A percentile compares a stretch with the other conserved stretches of the same genome.
Conservation (phyloP, 2,888 invertebrate genomes). For the Rhyacophila evoluta region DNA sequence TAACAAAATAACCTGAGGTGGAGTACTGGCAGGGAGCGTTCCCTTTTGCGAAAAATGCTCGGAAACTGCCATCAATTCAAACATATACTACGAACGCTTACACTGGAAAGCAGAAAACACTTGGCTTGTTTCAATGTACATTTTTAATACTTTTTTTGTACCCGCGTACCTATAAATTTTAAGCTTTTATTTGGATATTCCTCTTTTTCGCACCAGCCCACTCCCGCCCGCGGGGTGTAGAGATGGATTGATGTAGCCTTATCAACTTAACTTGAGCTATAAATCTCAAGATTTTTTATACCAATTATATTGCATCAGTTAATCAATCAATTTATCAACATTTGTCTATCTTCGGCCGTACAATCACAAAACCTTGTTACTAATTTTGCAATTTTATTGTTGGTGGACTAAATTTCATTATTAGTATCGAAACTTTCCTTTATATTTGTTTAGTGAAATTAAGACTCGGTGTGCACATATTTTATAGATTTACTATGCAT, state of each 20-base stretch:
- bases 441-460: too few species aligned
- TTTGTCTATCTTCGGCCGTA: too few species aligned
- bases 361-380: too few species aligned
- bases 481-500: too few species aligned
- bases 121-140: conserved; percentile 40
- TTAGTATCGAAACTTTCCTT: too few species aligned
- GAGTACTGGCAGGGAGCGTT: neutral
- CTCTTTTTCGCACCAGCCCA: neutral
- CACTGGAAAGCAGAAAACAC: conserved; percentile 41
- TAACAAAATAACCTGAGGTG: neutral
- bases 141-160: conserved; percentile 50
- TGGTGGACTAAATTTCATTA: too few species aligned
- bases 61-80: conserved; percentile 32
- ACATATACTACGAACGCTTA: conserved; percentile 41
- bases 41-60: neutral
- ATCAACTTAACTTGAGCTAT: neutral
- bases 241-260: neutral
- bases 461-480: too few species aligned
- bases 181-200: conserved; percentile 51
- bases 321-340: too few species aligned
- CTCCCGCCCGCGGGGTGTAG: neutral
- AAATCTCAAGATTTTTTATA: too few species aligned
- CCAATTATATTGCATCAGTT: too few species aligned
- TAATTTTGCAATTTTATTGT: too few species aligned
- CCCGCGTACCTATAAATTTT: conserved; percentile 49